phyloP scores from a whole-genome alignment of 2,888 invertebrate genomes.

The Dorcus hopei region DNA sequence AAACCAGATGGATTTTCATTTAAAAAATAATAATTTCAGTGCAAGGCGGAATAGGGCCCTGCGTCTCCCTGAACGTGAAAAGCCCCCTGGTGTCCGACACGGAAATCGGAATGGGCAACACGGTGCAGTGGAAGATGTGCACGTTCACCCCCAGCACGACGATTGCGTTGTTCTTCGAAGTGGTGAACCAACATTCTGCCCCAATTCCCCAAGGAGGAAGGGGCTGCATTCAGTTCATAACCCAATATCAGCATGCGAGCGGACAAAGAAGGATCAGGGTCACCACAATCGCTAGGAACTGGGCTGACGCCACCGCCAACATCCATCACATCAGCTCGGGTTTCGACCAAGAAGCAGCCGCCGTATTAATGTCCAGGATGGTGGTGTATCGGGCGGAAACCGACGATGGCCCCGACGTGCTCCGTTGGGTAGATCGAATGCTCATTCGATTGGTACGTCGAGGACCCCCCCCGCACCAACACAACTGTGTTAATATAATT shows the following conservation, averaged over 20 bases:
- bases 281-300: conserved; percentile 96
- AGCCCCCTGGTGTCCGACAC: conserved; percentile 91
- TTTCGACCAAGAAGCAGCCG: conserved; percentile 97
- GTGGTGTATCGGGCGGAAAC: conserved; percentile 95
- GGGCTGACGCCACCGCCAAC: conserved; percentile 92
- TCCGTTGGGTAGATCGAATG: conserved; percentile 98
- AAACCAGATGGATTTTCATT: not conserved
- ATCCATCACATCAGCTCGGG: conserved; percentile 90
- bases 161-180: conserved; percentile 93
- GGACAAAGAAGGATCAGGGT: conserved; percentile 94
- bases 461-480: not conserved
- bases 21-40: conserved; percentile 50
- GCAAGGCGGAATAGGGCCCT: conserved; percentile 94
- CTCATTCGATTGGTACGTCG: conserved; percentile 83
- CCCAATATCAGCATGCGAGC: conserved; percentile 94
- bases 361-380: conserved; percentile 94
- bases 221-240: conserved; percentile 96
- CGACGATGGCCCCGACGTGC: conserved; percentile 93
- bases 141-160: conserved; percentile 90
- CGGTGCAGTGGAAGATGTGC: conserved; percentile 98
- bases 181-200: conserved; percentile 91
- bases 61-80: conserved; percentile 90
- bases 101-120: conserved; percentile 96
- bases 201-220: conserved; percentile 94
- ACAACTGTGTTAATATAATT: not conserved